Conservation (phyloP, 1,140 invertebrate species). For the Lepidurus packardi region DNA sequence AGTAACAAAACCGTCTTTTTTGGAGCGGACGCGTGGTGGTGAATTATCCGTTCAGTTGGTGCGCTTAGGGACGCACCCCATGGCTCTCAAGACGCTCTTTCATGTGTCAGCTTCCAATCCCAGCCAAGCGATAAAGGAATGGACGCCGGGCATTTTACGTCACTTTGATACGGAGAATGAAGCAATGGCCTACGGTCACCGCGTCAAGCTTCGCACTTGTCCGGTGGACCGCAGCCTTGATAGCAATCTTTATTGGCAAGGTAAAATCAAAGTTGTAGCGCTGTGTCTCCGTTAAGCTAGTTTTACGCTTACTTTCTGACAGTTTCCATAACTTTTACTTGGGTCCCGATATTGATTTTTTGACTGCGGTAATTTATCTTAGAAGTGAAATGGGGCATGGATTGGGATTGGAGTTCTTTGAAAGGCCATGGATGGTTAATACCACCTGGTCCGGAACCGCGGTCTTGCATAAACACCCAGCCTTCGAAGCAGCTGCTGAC, state of each 20-base stretch:
- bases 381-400: not conserved
- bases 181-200: not conserved
- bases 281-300: not conserved
- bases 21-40: not conserved
- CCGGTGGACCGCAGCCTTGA: not conserved
- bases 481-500: not conserved
- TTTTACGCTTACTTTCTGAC: not conserved
- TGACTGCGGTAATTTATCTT: not conserved
- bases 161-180: not conserved
- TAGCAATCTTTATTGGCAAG: constrained; percentile 15
- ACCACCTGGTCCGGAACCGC: constrained; percentile 1
- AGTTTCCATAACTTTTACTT: not conserved
- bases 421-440: not conserved
- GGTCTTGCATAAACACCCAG: not conserved
- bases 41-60: not conserved
- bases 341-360: too few species aligned
- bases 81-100: not conserved
- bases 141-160: not conserved
- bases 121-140: not conserved
- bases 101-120: not conserved
- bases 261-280: not conserved
- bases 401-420: not conserved
- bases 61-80: not conserved
- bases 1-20: not conserved
- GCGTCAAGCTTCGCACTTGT: not conserved